Evolutionary conservation across 2,797 vertebrate species (phyloP), one percentile per base, ranked within the genome.

Genomic region (Ciconia nigra): DNA sequence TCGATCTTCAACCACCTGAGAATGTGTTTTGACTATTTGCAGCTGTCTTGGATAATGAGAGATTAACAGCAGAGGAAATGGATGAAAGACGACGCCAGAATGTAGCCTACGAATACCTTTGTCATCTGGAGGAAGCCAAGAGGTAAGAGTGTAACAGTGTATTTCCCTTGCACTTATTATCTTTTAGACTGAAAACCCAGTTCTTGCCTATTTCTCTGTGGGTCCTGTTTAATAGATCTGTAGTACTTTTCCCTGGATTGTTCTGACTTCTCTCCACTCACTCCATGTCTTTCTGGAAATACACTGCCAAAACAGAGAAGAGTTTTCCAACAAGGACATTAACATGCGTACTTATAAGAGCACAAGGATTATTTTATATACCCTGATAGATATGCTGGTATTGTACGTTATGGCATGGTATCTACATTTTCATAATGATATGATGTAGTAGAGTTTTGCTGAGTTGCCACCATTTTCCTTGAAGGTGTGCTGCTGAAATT

Each of bases 61-160:
- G 99, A n/a, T 99, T 99, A 95, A 99, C 99, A 4, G 99, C 99
- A 1, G 99, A 99, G 97, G 99, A 99, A 98, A 99, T 99, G 99
- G 99, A 99, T 54, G 99, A 99, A 96, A 98, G 98, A 86, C 98
- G 99, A 37, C 99, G 99, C 81, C 99, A 99, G 97, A 99, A 99
- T 85, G 99, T 99, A 98, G 99, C 99, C 79, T 99, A 99, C 21
- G 99, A 99, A 89, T 99, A 99, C 91, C 98, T 99, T 71, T 99
- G 99, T 96, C 99, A 99, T 92, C 98, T 99, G 98, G 99, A 99
- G 97, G 99, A 99, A 97, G 99, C 99, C 52, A 99, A 99, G 97
- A 98, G 99, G 99, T 99, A 97, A 98, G 90, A n/a, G n/a, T 65
- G n/a, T 67, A 67, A 42, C 49, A 15, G 1, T 44, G 16, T 83